Conservation (phyloP, 2,888 invertebrate species). For the Drosophila paracracens region DNA sequence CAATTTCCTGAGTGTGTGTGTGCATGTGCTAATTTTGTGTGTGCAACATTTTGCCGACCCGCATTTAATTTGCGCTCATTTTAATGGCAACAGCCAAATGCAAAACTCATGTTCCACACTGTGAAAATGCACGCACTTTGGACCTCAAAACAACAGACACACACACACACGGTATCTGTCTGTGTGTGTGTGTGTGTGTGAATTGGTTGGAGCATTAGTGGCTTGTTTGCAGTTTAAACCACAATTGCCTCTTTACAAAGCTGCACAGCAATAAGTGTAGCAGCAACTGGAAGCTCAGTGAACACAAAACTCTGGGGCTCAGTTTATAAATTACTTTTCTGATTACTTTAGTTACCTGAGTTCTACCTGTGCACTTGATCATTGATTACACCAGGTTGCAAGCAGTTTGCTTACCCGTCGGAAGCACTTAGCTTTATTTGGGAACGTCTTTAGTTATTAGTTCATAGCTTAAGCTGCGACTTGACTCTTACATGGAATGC, state of each 20-base stretch:
- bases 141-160: slow-evolving; percentile 23
- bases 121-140: slow-evolving; percentile 70
- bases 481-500: not conserved
- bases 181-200: slow-evolving; percentile 3
- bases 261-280: slow-evolving; percentile 22
- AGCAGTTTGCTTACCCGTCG: not conserved
- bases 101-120: slow-evolving; percentile 79
- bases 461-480: not conserved
- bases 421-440: not conserved
- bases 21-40: slow-evolving; percentile 77
- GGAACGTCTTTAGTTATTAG: not conserved
- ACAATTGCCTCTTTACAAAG: slow-evolving; percentile 37
- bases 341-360: not conserved
- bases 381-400: not conserved
- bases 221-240: slow-evolving; percentile 58
- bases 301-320: slow-evolving; percentile 10
- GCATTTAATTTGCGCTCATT: slow-evolving; percentile 83
- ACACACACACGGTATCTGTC: not conserved
- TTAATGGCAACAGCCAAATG: slow-evolving; percentile 78
- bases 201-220: slow-evolving; percentile 50
- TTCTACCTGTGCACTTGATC: slow-evolving; percentile 19
- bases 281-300: slow-evolving; percentile 8
- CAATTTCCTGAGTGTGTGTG: slow-evolving; percentile 54
- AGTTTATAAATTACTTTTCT: slow-evolving; percentile 37
- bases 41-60: slow-evolving; percentile 75